Evolutionary conservation across 2,797 vertebrate species (phyloP).

Genomic region (Astyanax mexicanus): DNA sequence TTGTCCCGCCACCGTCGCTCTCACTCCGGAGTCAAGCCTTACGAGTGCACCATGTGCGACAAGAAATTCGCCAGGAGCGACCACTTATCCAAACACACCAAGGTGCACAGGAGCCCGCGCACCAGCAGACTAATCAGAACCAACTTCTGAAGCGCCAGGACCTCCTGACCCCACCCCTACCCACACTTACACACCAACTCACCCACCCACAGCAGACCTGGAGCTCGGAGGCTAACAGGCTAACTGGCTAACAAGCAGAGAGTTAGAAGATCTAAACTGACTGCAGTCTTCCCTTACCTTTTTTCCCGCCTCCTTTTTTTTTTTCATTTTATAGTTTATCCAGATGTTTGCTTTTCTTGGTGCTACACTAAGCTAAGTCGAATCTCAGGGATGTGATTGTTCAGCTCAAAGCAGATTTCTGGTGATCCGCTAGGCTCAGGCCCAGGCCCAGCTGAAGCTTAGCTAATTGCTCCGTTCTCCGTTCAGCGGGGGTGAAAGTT

Average conservation of each 20-base stretch:
- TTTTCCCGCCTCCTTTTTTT: slow-evolving; percentile 33
- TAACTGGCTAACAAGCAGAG: slow-evolving; percentile 33
- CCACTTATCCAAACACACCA: slow-evolving; percentile 84
- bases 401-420: slow-evolving; percentile 59
- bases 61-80: slow-evolving; percentile 86
- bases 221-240: slow-evolving; percentile 27
- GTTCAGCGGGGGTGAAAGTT: slow-evolving; percentile 5
- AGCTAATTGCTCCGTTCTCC: slow-evolving; percentile 9
- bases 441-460: slow-evolving; percentile 1
- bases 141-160: slow-evolving; percentile 68
- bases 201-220: slow-evolving; percentile 19
- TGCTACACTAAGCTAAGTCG: slow-evolving; percentile 60
- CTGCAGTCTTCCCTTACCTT: slow-evolving; percentile 27
- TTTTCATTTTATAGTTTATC: slow-evolving; percentile 30
- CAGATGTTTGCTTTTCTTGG: slow-evolving; percentile 58
- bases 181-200: not conserved
- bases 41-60: slow-evolving; percentile 81
- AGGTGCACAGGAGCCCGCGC: slow-evolving; percentile 82
- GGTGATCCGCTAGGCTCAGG: slow-evolving; percentile 13
- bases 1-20: slow-evolving; percentile 83
- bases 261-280: slow-evolving; percentile 32
- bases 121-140: slow-evolving; percentile 74
- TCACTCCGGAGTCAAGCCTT: slow-evolving; percentile 84
- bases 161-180: not conserved
- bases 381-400: slow-evolving; percentile 71